phyloP scores from a whole-genome alignment of 2,888 invertebrate genomes.

The Phorcus lineatus region DNA sequence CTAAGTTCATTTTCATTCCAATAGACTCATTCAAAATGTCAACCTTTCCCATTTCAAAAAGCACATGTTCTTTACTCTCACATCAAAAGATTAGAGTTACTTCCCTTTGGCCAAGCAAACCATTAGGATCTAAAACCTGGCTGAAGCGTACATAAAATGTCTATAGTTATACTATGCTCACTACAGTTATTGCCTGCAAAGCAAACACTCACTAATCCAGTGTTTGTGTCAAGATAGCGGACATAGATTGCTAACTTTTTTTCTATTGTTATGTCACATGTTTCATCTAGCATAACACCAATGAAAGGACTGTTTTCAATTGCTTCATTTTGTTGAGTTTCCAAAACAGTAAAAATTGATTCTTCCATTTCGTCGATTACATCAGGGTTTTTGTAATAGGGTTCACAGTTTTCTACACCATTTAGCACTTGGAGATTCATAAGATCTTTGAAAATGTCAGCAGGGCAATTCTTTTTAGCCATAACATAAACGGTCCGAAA shows the following conservation, averaged over 20 bases:
- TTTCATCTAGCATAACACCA: constrained; percentile 7
- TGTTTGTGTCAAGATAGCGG: not conserved
- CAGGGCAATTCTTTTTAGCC: constrained; percentile 2
- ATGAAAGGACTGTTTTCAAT: not conserved
- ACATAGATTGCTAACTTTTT: not conserved
- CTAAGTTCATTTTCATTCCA: too few species aligned
- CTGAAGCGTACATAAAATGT: too few species aligned
- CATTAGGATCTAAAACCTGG: too few species aligned
- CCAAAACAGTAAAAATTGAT: not conserved
- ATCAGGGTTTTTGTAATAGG: not conserved
- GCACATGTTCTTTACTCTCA: too few species aligned
- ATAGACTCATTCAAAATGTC: too few species aligned
- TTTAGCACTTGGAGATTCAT: not conserved
- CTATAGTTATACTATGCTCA: too few species aligned
- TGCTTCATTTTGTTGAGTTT: not conserved
- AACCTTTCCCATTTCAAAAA: too few species aligned
- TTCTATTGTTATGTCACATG: constrained; percentile 6
- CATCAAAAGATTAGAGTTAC: too few species aligned
- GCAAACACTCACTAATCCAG: not conserved
- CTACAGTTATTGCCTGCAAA: constrained; percentile 13
- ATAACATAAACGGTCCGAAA: not conserved
- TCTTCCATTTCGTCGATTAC: constrained; percentile 6
- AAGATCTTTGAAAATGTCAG: not conserved
- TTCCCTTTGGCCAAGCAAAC: too few species aligned
- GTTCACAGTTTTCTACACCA: not conserved